Base-by-base conservation (phyloP, 64 coral and sea anemone genomes). In the Montipora capricornis region DNA sequence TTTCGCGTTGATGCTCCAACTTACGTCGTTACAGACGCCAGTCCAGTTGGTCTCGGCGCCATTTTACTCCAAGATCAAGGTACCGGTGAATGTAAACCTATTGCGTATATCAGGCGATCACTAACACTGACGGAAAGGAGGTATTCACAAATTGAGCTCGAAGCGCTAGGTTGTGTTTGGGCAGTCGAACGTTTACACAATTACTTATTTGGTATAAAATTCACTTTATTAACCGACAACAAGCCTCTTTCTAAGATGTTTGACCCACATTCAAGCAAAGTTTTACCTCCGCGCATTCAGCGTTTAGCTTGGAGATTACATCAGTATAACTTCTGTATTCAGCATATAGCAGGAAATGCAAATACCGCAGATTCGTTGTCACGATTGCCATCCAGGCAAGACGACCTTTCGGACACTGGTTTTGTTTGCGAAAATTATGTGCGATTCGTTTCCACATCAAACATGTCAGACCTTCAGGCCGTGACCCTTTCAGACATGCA, bases 111-210 rank as follows among this genome's bases (percentile, higher is more conserved):
- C 5, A 93, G 91, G 77, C 44, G 75, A 71, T 88, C 91, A 11
- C 14, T 88, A 8, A 73, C 66, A 4, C 8, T 44, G 8, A 60
- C 49, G 9, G 66, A 88, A 61, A 6, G 22, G 11, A 93, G 20
- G 91, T 93, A 93, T 77, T 44, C 53, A 9, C 59, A 80, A 83
- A 93, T 71, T 20, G 91, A 93, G 48, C 80, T 44, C 20, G 80
- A 92, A 84, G 44, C 53, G 8, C 73, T 85, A 75, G 64, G 66
- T 37, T 37, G 29, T 37, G 29, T 37, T 37, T 37, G 29, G 29
- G 29, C 29, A 37, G 29, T 37, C 29, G 29, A 37, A 37, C 29
- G 29, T 37, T 37, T 37, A 37, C 29, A 1, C 29, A 37, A 37
- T 37, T 37, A 37, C 29, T 37, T 37, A 37, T 37, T 37, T 37